These are phyloP conservation scores for Imbricaverruca yamaguchii DNA, from an alignment of 2,888 invertebrate genomes.

Conservation along the genomic window DNA sequence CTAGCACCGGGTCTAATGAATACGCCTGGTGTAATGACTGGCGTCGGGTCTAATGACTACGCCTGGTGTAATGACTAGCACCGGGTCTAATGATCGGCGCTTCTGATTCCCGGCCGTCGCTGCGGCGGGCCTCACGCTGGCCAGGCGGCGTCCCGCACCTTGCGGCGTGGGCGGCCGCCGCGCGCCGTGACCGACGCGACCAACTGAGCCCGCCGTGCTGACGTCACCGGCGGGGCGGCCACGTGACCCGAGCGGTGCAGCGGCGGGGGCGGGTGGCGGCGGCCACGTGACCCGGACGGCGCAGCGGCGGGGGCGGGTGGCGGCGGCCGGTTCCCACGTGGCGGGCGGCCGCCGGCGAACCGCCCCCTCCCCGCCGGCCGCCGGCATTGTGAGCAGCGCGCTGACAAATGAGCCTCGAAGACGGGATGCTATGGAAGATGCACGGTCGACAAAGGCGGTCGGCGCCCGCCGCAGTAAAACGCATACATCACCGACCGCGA, in stretches of 20 bases:
- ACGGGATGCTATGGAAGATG: background rate
- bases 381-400: background rate
- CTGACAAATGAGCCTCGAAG: background rate
- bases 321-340: background rate
- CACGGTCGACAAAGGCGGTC: background rate
- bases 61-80: too few relatives aligned
- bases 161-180: background rate
- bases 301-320: background rate
- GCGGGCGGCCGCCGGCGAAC: background rate
- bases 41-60: too few relatives aligned
- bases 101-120: background rate
- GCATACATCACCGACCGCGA: constrained; percentile 8
- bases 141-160: too few relatives aligned
- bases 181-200: constrained; percentile 19
- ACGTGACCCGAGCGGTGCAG: constrained; percentile 1
- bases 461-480: background rate
- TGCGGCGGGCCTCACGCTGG: too few relatives aligned
- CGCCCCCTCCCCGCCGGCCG: background rate
- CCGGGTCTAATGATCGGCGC: too few relatives aligned
- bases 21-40: too few relatives aligned
- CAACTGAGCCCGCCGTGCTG: constrained; percentile 2
- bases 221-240: background rate
- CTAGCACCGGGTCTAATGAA: too few relatives aligned
- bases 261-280: background rate
- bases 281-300: background rate